Conservation (phyloP, 2,797 vertebrate species). For the Acanthurus lineatus region DNA sequence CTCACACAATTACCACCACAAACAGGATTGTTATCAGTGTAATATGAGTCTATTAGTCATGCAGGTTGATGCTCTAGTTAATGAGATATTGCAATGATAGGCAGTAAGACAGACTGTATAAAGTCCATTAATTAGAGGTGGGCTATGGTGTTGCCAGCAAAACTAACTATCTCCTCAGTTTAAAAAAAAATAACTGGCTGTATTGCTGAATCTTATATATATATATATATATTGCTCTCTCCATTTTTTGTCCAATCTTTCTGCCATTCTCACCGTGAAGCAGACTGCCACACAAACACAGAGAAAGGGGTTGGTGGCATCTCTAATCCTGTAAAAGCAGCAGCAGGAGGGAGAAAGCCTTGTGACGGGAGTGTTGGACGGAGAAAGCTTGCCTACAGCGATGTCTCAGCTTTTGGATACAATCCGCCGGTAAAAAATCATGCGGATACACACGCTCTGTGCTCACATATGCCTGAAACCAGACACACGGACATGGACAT, state of each 20-base stretch:
- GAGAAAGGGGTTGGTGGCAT: slow-evolving; percentile 48
- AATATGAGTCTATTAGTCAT: slow-evolving; percentile 78
- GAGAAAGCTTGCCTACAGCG: slow-evolving; percentile 63
- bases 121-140: slow-evolving; percentile 17
- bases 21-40: slow-evolving; percentile 78
- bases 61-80: slow-evolving; percentile 68
- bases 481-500: slow-evolving; percentile 15
- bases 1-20: slow-evolving; percentile 73
- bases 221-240: neutral
- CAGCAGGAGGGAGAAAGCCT: slow-evolving; percentile 58
- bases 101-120: slow-evolving; percentile 18
- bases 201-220: slow-evolving; percentile 37
- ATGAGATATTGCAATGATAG: slow-evolving; percentile 47
- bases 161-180: slow-evolving; percentile 31
- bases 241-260: slow-evolving; percentile 37
- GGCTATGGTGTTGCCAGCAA: slow-evolving; percentile 2
- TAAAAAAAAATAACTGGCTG: slow-evolving; percentile 1
- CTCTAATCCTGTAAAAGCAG: slow-evolving; percentile 67
- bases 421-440: slow-evolving; percentile 60
- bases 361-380: slow-evolving; percentile 50
- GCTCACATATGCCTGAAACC: slow-evolving; percentile 11
- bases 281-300: slow-evolving; percentile 58
- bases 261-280: slow-evolving; percentile 30
- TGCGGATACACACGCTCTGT: slow-evolving; percentile 18
- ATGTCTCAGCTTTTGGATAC: slow-evolving; percentile 67